Percentiles rank a stretch among this genome's conserved stretches.
These are phyloP conservation scores for Amorpha juglandis DNA, from an alignment of 2,888 invertebrate genomes.

Conservation along the genomic window DNA sequence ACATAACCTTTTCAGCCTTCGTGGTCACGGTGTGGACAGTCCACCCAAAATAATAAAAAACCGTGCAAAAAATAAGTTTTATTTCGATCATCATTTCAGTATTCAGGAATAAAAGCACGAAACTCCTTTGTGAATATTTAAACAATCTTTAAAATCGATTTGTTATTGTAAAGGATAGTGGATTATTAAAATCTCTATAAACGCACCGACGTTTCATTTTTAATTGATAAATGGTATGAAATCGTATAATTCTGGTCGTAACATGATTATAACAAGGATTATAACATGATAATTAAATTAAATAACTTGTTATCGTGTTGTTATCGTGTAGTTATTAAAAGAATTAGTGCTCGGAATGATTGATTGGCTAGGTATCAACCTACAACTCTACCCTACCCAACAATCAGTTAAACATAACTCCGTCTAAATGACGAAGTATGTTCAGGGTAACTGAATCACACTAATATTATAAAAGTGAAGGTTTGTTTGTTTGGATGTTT, in stretches of 20 bases:
- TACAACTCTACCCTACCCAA: neutral
- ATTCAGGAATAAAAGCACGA: neutral
- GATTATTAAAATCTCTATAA: neutral
- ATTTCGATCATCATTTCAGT: no score
- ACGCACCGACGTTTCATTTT: neutral
- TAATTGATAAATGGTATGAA: constrained; percentile 1
- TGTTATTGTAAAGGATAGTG: neutral
- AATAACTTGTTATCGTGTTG: neutral
- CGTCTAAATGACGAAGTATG: no score
- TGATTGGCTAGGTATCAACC: neutral
- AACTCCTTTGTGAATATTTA: neutral
- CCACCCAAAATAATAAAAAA: no score
- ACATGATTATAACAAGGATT: neutral
- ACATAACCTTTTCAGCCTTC: no score
- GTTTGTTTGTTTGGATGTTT: no score
- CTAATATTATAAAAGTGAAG: no score
- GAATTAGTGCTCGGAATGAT: constrained; percentile 2
- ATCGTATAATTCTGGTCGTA: neutral
- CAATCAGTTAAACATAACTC: no score
- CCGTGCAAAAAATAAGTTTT: no score
- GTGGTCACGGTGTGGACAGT: no score
- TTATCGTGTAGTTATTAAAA: constrained; percentile 2
- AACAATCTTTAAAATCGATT: neutral
- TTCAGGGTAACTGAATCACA: no score
- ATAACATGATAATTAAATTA: constrained; percentile 3